A percentile compares a stretch with the other conserved stretches of the same genome.
Conservation (phyloP, 2,113 vertebrate species). For the Danio rerio region GRCz12tu NC_133186.1:4788001-4788500, state of each 20-base stretch:
- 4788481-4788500: neutral
- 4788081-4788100: neutral
- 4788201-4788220: slow-evolving; percentile 31
- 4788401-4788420: slow-evolving; percentile 12
- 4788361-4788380: slow-evolving; percentile 16
- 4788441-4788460: neutral
- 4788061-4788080: slow-evolving; percentile 3
- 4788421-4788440: neutral
- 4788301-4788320: slow-evolving; percentile 35
- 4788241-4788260: neutral
- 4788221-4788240: slow-evolving; percentile 11
- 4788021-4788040: slow-evolving; percentile 2
- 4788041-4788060: neutral
- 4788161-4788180: slow-evolving; percentile 24
- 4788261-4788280: slow-evolving; percentile 25
- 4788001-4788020: neutral
- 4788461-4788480: neutral
- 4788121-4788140: neutral
- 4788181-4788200: slow-evolving; percentile 25
- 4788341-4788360: neutral
- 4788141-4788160: slow-evolving; percentile 1
- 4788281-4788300: slow-evolving; percentile 20
- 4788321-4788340: slow-evolving; percentile 27
- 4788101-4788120: neutral
- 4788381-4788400: slow-evolving; percentile 30